Base-by-base conservation (phyloP, 2,888 invertebrate genomes). In the Subacronicta megacephala region DNA sequence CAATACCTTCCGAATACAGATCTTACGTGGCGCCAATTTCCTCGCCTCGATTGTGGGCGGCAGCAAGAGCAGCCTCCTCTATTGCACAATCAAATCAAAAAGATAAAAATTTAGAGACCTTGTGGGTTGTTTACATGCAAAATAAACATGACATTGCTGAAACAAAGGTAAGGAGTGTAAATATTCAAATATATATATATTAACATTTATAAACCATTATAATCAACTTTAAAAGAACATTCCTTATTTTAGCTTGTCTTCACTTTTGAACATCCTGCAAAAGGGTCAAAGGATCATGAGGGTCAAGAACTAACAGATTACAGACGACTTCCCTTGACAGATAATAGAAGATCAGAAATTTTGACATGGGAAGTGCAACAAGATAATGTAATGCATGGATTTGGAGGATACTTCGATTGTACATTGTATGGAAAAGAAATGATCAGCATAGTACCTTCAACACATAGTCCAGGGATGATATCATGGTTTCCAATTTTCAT, bases 401-500 rank as follows among this genome's bases (percentile, higher is more conserved):
- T 99, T 90, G 98, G 97, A 20, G 99, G 99, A 5, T 99, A 98
- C 88, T 99, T 99, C 91, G 97, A 99, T 82, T 96, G 98, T 36
- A 93, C 96, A 17, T 94, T 99, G 13, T 99, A 97, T 89, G 97
- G 97, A 63, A 96, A 98, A 79, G 96, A 99, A 53, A 96, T 92
- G 76, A 93, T 99, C 43, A 99, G 99, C 87, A 99, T 98, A 80
- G 96, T 97, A 77, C 99, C 99, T 1, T 95, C 95, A 41, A 97
- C 97, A 0, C 98, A 98, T 85, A 98, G 99, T 16, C 95, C 95
- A 0, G 98, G 98, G 74, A 98, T 99, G 98, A 97, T 98, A 81
- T 98, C 98, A 63, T 99, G 99, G 99, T 99, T 99, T 88, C 99
- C 99, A 6, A 97, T 99, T 68, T 97, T 97, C 78, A 98, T 99